Percentiles rank a stretch among this genome's conserved stretches.
phyloP scores from a whole-genome alignment of 2,113 vertebrate genomes.

The Heterotilapia buettikoferi region DNA sequence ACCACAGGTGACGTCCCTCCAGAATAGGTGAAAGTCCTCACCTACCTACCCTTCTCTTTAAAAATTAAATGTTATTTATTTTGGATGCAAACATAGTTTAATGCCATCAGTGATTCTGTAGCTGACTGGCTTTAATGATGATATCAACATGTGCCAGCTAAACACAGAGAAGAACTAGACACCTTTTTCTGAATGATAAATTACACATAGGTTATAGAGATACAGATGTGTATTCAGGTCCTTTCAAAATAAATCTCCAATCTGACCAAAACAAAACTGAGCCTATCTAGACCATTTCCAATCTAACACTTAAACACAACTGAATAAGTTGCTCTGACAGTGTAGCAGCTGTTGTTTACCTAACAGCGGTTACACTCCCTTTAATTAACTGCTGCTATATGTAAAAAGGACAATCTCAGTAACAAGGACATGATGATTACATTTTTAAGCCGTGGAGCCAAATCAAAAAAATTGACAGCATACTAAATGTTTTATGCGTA shows the following conservation, averaged over 20 bases:
- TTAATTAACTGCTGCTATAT: background rate
- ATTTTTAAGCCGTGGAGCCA: background rate
- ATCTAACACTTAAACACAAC: background rate
- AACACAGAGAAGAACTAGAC: background rate
- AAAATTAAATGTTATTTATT: background rate
- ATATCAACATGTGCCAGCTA: background rate
- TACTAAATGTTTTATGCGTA: background rate
- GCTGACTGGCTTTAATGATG: background rate
- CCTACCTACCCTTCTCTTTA: background rate
- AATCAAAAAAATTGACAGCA: background rate
- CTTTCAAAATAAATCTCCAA: background rate
- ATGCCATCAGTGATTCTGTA: background rate
- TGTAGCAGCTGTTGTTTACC: background rate
- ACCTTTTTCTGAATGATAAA: background rate
- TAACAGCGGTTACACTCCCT: background rate
- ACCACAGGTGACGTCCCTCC: background rate
- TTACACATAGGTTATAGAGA: background rate
- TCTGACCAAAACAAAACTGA: background rate
- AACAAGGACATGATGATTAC: background rate
- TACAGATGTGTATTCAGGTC: background rate
- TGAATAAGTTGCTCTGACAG: background rate
- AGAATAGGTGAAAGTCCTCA: background rate
- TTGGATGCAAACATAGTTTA: background rate
- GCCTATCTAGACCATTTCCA: background rate
- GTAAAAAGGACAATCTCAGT: background rate